Evolutionary conservation across 2,113 vertebrate genomes (phyloP).

Genomic region (Anas platyrhynchos): DNA sequence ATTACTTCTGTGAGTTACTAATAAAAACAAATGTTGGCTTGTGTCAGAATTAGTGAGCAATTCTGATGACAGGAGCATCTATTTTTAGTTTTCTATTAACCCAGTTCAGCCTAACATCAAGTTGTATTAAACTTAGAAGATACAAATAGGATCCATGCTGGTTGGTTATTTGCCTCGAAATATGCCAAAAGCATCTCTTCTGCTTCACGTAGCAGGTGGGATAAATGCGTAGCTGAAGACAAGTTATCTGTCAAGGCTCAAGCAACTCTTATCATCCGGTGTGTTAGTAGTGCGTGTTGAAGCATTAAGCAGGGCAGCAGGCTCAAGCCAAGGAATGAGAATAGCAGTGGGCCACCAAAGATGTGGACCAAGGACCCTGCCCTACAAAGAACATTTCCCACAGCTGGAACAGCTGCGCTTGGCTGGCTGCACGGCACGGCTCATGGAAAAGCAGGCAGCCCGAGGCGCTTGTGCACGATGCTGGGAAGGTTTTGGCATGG

Average conservation of each 20-base stretch:
- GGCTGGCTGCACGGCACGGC: background rate
- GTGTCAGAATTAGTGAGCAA: slow-evolving; percentile 52
- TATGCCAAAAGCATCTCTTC: background rate
- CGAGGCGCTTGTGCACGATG: rapidly evolving
- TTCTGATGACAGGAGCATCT: slow-evolving; percentile 46
- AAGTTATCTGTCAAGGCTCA: background rate
- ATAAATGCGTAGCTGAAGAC: background rate
- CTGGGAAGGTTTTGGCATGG: no score
- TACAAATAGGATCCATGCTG: background rate
- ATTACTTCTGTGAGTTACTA: slow-evolving; percentile 34
- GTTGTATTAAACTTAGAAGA: slow-evolving; percentile 8
- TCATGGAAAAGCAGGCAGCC: background rate
- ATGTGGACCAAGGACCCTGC: rapidly evolving
- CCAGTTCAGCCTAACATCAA: slow-evolving; percentile 40
- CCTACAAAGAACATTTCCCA: rapidly evolving
- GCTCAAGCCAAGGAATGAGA: rapidly evolving
- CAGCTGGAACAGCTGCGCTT: background rate
- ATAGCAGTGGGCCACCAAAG: background rate
- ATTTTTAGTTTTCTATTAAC: slow-evolving; percentile 47
- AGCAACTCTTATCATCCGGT: background rate
- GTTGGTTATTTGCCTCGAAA: background rate
- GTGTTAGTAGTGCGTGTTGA: background rate
- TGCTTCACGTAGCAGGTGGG: background rate
- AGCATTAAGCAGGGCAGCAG: background rate
- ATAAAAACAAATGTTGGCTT: slow-evolving; percentile 58